Base-by-base conservation (phyloP, 1,140 invertebrate genomes). In the Macrocentrus cingulum region DNA sequence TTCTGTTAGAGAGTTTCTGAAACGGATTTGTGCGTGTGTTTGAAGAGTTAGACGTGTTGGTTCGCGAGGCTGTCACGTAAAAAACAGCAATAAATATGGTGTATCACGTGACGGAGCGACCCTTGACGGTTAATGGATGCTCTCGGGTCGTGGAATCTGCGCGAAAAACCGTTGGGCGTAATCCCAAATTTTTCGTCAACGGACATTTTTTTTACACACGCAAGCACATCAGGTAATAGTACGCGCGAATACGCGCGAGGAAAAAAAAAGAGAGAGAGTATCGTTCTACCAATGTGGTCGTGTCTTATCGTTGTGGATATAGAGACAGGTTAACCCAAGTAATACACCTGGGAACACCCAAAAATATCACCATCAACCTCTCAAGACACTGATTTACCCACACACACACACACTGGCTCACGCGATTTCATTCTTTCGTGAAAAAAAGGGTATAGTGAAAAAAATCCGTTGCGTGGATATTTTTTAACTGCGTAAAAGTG, bases 401-500 rank as follows among this genome's bases (percentile, higher is more conserved):
- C n/a, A n/a, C 23, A 55, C 32, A 44, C 19, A 37, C 25, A 53
- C 15, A 4, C 19, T 41, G 34, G 25, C 34, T 41, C 18, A 53
- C n/a, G n/a, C n/a, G n/a, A 46, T 46, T 3, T 18, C 9, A 8
- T 8, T 20, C 16, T 23, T 46, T 46, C n/a, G 8, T 5, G 46
- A 15, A 55, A 16, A 34, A 45, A 29, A 34, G 25, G 66, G 65
- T 69, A 55, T 8, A 32, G 23, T 9, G 9, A 57, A 45, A 61
- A 64, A 66, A 63, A 62, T 46, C 32, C 56, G 56, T 63, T 49
- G 39, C 52, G n/a, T n/a, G n/a, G 59, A 54, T 58, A 37, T 48
- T 57, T 37, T 23, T 45, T 20, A 32, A 48, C 16, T 18, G 36
- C 39, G 53, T 51, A 48, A 60, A 71, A 69, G 61, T 56, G 29